A percentile compares a stretch with the other conserved stretches of the same genome.
Conservation (phyloP, 2,797 vertebrate species). For the Brachyrhaphis roseni region DNA sequence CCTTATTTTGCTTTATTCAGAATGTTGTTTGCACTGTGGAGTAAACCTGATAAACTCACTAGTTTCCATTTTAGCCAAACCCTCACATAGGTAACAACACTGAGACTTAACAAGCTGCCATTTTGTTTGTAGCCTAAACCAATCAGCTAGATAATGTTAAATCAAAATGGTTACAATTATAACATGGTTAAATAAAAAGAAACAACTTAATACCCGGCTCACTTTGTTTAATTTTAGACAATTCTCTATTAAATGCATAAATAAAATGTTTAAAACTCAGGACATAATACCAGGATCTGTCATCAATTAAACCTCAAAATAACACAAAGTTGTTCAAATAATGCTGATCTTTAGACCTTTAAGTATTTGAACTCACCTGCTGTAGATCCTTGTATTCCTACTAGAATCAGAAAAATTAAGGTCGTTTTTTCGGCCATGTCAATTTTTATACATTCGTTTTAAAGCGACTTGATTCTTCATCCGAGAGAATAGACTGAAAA, state of each 20-base stretch:
- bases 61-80: too few species aligned
- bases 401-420: not conserved
- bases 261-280: not conserved
- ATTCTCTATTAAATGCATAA: not conserved
- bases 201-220: too few species aligned
- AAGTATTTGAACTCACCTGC: accelerated
- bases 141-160: too few species aligned
- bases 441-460: accelerated
- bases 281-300: not conserved
- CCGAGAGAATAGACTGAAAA: not conserved
- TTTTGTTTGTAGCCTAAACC: too few species aligned
- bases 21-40: too few species aligned
- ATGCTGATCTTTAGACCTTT: not conserved
- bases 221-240: not conserved
- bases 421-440: accelerated
- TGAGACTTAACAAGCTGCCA: too few species aligned
- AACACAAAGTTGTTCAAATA: not conserved
- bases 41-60: too few species aligned
- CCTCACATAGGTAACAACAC: too few species aligned
- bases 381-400: accelerated
- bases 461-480: not conserved
- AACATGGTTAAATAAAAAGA: too few species aligned
- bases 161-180: too few species aligned
- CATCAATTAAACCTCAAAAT: not conserved
- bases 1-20: too few species aligned